Evolutionary conservation across 2,888 invertebrate species (phyloP), one percentile per base, ranked within the genome.

Genomic region (Baccha elongata): DNA sequence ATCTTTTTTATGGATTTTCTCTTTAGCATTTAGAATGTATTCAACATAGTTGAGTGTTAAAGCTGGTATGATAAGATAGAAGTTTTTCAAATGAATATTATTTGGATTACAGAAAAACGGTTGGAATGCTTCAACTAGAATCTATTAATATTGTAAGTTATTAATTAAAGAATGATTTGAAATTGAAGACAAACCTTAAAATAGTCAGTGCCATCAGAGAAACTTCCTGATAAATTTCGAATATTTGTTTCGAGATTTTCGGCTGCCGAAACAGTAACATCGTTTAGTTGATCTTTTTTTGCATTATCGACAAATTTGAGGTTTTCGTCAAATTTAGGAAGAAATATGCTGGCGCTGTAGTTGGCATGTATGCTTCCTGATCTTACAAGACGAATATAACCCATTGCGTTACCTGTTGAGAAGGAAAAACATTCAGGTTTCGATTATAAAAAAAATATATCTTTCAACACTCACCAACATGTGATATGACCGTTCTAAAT

Each of bases 1-100:
- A 75, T 90, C 89, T 89, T 97, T 97, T 89, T 98, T 98, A 80
- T 94, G 95, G 91, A 99, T 94, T 90, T 96, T 96, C 87, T 99
- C 98, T 89, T 98, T 98, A 84, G 96, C 96, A 50, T 95, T 93
- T 83, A 99, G 94, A 86, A 97, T 95, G 89, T 99, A 95, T 88
- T 99, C 98, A 19, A 99, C 94, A 91, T 96, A 99, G 91, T 98
- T 99, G 74, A 99, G 92, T 0, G 97, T 98, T 86, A 99, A 90
- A 0, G 99, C 96, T 21, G 99, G 99, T 44, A 99, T 93, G 81
- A 99, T 97, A 6, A 97, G 94, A 88, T 95, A 98, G 91, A 99
- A 99, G 88, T 97, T 96, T 87, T 95, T 95, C 71, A 99, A 91
- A 91, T 99, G 99, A 71, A 95, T 92, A 90, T 98, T 97, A 89